Base-by-base conservation (phyloP, 2,888 invertebrate genomes). In the Stenichneumon culpator region DNA sequence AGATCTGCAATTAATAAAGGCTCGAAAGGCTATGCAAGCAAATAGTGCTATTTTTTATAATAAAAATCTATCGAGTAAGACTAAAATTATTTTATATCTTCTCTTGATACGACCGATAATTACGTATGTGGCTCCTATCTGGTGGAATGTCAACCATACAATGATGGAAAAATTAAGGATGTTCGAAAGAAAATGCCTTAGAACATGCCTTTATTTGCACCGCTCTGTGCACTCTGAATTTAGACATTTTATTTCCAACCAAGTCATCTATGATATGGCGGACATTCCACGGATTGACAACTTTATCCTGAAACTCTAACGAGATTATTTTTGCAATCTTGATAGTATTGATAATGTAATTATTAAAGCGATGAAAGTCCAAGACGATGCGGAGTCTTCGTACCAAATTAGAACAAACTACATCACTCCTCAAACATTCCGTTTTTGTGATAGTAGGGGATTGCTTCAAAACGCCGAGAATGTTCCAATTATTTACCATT, bases 101-200 rank as follows among this genome's bases (percentile, higher is more conserved):
- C 47, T 47, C 0, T 14, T 14, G 14, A 47, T 14, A 9, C 47
- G 47, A 32, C 28, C 28, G 28, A 32, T 32, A 5, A 32, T 32
- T 0, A 32, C 28, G 0, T 32, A 32, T 32, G 28, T 5, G 28
- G 28, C 28, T 0, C 28, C 28, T 5, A 32, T 32, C 5, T 32
- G 28, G 28, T 80, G 75, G 79, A 80, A 83, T n/a, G 47, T 28
- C 0, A 28, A 52, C 0, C 80, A 79, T 0, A 22, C 75, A 2
- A 44, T 73, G 2, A 72, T 82, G 22, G 87, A 87, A 22, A 54
- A 65, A 50, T 0, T 78, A 0, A 54, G 86, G 3, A 9, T 22
- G 6, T 77, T 86, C 2, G 86, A 87, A 65, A 70, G 87, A 28
- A 74, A 50, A 54, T 79, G 83, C 36, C 67, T 83, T 0, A 14